Base-by-base conservation (phyloP, 2,888 invertebrate species). In the Drosophila cognata region DNA sequence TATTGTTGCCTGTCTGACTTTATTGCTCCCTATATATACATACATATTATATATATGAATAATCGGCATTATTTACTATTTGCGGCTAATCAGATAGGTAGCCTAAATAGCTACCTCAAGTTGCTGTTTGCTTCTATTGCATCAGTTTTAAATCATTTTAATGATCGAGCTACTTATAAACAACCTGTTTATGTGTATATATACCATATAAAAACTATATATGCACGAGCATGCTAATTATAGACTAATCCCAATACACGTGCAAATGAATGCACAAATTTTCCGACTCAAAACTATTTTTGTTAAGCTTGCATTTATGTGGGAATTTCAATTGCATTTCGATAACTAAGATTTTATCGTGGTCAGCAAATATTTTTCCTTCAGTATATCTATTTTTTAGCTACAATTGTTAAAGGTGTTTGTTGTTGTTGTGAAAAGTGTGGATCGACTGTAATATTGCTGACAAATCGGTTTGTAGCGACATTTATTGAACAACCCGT, bases 101-200 rank as follows among this genome's bases (percentile, higher is more conserved):
- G 69, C 81, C 83, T 62, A 65, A 75, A 52, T 63, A 79, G 60
- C 52, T 68, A 71, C 74, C 56, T 56, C 13, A 38, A 85, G 41
- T 52, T 78, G 70, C 78, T 66, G 68, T 70, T 33, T 31, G 69
- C 55, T 28, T 18, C 59, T 43, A 85, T 83, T 84, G 79, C 82
- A 84, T 77, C 81, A 86, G 87, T 74, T 79, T 50, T 41, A 57
- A 66, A 77, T 77, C 80, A 71, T 43, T 55, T 55, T 10, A 28
- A 38, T 35, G 63, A 77, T 82, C 79, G 46, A 62, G 48, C 51
- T 62, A 31, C 52, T 35, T 59, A 79, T 66, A 82, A 79, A 72
- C 81, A 83, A 51, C 33, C 77, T 75, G 70, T 75, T 75, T 80
- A 66, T 75, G 71, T 69, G 65, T 59, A 61, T 28, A 28, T 61